Conservation (phyloP, 2,113 vertebrate species). For the Trinectes maculatus region DNA sequence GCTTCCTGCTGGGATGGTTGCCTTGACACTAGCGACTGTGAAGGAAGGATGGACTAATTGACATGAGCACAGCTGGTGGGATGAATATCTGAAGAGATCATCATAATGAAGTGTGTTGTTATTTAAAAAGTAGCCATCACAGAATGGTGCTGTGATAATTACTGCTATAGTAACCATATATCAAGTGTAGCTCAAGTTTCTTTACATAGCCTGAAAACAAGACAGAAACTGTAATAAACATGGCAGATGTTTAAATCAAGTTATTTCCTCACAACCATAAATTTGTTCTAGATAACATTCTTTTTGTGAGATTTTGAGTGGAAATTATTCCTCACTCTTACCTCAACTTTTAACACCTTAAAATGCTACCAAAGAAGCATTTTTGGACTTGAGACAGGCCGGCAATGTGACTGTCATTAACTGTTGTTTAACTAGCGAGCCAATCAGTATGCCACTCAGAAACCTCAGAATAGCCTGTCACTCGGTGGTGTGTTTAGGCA, state of each 20-base stretch:
- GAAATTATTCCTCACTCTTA: too few relatives aligned
- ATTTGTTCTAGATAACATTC: too few relatives aligned
- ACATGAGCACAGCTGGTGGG: constrained; percentile 46
- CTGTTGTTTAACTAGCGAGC: too few relatives aligned
- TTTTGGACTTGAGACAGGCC: not conserved
- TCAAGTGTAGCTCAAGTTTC: not conserved
- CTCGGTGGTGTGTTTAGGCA: not conserved
- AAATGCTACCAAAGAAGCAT: not conserved
- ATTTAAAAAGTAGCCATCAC: constrained; percentile 34
- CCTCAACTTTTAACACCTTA: too few relatives aligned
- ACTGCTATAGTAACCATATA: not conserved
- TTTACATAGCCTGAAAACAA: constrained; percentile 11
- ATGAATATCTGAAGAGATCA: constrained; percentile 34
- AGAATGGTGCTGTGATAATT: constrained; percentile 7
- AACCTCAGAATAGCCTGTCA: not conserved
- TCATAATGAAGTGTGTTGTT: constrained; percentile 23
- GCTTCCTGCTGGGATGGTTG: not conserved
- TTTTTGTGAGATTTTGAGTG: too few relatives aligned
- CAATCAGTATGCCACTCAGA: not conserved
- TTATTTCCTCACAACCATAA: too few relatives aligned
- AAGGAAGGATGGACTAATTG: constrained; percentile 37
- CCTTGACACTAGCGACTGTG: constrained; percentile 8
- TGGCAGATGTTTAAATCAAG: too few relatives aligned
- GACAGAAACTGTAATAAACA: not conserved
- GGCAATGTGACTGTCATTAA: too few relatives aligned